These are phyloP conservation scores for Agonopterix arenella DNA, from an alignment of 2,888 invertebrate genomes.

Conservation along the genomic window DNA sequence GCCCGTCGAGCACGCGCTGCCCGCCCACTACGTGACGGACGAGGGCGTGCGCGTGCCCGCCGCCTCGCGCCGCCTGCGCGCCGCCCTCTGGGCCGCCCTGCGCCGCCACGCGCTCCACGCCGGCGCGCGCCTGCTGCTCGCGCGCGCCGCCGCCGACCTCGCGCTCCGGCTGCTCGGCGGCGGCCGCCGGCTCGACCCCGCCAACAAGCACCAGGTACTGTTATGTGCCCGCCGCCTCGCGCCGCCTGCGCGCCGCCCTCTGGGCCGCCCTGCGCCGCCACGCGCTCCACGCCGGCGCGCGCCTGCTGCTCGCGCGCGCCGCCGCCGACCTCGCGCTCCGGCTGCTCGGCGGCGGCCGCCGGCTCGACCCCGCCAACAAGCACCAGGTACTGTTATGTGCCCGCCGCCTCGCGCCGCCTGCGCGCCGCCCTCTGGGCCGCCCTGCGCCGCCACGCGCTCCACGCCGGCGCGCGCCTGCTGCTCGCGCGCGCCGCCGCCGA, in stretches of 20 bases:
- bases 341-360: constrained; percentile 88
- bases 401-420: constrained; percentile 81
- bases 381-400: constrained; percentile 83
- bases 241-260: constrained; percentile 79
- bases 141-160: constrained; percentile 90
- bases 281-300: constrained; percentile 77
- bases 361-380: constrained; percentile 89
- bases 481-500: constrained; percentile 91
- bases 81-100: constrained; percentile 80
- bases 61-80: constrained; percentile 80
- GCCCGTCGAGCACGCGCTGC: constrained; percentile 76
- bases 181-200: constrained; percentile 87
- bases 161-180: constrained; percentile 87
- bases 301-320: constrained; percentile 88
- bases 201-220: constrained; percentile 86
- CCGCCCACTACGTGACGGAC: constrained; percentile 84
- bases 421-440: constrained; percentile 81
- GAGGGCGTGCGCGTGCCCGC: constrained; percentile 89
- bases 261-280: constrained; percentile 79
- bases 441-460: constrained; percentile 80
- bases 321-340: constrained; percentile 87
- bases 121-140: constrained; percentile 82
- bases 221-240: constrained; percentile 84
- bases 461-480: constrained; percentile 77
- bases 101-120: constrained; percentile 79